Base-by-base conservation (phyloP, 2,113 vertebrate genomes). In the Nibea coibor region DNA sequence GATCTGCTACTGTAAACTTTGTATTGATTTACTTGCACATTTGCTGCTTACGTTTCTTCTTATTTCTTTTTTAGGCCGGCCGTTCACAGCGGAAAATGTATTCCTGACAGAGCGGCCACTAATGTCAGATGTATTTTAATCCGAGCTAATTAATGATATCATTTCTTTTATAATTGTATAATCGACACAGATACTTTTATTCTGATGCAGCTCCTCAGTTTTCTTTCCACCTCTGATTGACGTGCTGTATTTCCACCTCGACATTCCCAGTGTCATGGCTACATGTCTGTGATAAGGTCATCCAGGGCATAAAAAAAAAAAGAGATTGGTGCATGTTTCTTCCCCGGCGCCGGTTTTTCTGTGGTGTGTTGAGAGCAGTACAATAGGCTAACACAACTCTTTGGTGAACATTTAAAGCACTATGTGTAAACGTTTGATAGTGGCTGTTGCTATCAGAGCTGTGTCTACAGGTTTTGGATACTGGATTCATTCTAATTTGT, bases 391-490 rank as follows among this genome's bases (percentile, higher is more conserved):
- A 65, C 63, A 62, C 12, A 57, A 43, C 17, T 72, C 22, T 7
- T n/a, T 43, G 14, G 56, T 47, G 42, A 83, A 72, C 76, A 83
- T 70, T 83, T 75, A 84, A 87, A 90, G 87, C 86, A 83, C 85
- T 87, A 64, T 71, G 17, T 86, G 74, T 75, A 66, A 76, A 75
- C 50, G 16, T 84, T 68, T 72, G 56, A 72, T 68, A 22, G 24
- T n/a, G 47, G 61, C 42, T 64, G 72, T 75, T 70, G 45, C 39
- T 45, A 42, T 67, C 69, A 72, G 39, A 80, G 16, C 56, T 74
- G 64, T 80, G 61, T 63, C 35, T 47, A 15, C 47, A 62, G 14
- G n/a, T 50, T 79, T 80, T 81, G 82, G 59, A 74, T 47, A 31
- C 16, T 28, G 63, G 26, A 47, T 83, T 20, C 15, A 48, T 76